Evolutionary conservation across 2,888 invertebrate species (phyloP), one percentile per base, ranked within the genome.

Genomic region (Lasioglossum leucozonium): DNA sequence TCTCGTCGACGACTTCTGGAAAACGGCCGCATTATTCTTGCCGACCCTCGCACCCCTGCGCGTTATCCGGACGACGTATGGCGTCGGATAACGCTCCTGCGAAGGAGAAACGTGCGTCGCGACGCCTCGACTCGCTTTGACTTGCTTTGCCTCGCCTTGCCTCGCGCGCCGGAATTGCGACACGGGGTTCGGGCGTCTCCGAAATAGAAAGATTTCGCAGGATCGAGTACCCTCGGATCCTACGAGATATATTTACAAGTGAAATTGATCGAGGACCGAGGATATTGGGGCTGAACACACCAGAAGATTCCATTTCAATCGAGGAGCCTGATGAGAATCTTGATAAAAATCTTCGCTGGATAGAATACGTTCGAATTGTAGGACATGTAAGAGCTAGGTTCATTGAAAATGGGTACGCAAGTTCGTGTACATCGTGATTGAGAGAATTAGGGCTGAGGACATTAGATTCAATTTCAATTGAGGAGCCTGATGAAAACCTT

Each of bases 11-110:
- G 87, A 86, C 89, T 88, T 89, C 83, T 87, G 89, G 86, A 88
- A 77, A 88, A 89, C 87, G 89, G 80, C 88, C 83, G 88, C 89
- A 91, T 92, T 92, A 92, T 92, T 92, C 91, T 92, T 90, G 81
- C 88, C 85, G 79, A 86, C 86, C 82, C 79, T 82, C 74, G 82
- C 78, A 79, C 77, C 86, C 85, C 87, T 83, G 85, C 83, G 82
- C 90, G 85, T 90, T 90, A 89, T 90, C 87, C 87, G 55, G 82
- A 89, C 86, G 86, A 89, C 85, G 87, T 88, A 90, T 84, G 84
- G 82, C 72, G 84, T 81, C 77, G 89, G 88, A 89, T 90, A 88
- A 90, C 88, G 86, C 82, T 88, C 80, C 85, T 84, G 81, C 37
- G 65, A 34, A 34, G 62, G 72, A 69, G 75, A 85, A 87, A 88